Base-by-base conservation (phyloP, 2,113 vertebrate species). In the Pygathrix nemaeus region DNA sequence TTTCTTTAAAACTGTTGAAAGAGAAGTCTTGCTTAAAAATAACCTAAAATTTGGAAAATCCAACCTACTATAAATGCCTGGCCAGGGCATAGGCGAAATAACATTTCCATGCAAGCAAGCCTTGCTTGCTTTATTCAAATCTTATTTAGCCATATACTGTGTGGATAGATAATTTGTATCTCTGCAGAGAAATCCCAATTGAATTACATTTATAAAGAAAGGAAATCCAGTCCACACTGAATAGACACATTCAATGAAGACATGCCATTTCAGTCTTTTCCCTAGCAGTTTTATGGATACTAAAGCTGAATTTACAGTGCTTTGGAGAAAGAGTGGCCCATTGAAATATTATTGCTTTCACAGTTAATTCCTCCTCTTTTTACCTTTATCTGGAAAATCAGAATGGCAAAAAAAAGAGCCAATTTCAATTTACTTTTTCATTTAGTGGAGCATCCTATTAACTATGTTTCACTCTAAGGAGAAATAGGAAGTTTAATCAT, bases 51-150 rank as follows among this genome's bases (percentile, higher is more conserved):
- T 88, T 43, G 83, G 79, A 93, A 92, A 92, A 40, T 43, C 18
- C 11, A 93, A 45, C 32, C 23, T 68, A 73, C 32, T 84, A 89
- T 95, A 92, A 95, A 97, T 43, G 64, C 43, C 52, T 93, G 48
- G 45, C 30, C 38, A 80, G 75, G 38, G 48, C 80, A 87, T 11
- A 93, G 38, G 72, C 81, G 57, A 96, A 94, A 91, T 84, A 81
- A 38, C 18, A 95, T 81, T 93, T 96, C 8, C 8, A 92, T n/a
- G 79, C 21, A 57, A 95, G 59, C 35, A 84, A 70, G 18, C 32
- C 50, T 88, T 92, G 21, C 64, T 96, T 92, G 61, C 93, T 72
- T 91, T 92, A 90, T 89, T 96, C 32, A 93, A 70, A 50, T 90
- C 23, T 90, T 72, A 87, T 27, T 86, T 73, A 92, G 93, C 61